Base-by-base conservation (phyloP, 2,888 invertebrate species). In the Entomobrya multifasciata region DNA sequence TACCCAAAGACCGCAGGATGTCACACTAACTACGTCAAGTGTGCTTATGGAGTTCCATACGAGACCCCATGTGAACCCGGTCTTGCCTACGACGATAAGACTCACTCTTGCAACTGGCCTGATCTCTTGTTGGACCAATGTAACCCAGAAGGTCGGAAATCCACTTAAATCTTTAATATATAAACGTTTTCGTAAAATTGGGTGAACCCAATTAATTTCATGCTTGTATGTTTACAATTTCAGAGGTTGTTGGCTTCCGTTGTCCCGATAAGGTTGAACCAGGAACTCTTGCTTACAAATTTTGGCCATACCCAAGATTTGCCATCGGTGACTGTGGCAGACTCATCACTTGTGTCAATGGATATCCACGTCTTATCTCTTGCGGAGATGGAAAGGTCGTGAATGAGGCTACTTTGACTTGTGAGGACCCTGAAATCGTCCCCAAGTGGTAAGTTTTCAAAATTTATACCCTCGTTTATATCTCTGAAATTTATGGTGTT, bases 281-380 rank as follows among this genome's bases (percentile, higher is more conserved):
- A 5, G 94, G 96, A 92, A 95, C 96, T 17, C 94, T 95, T 85
- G 95, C 97, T 4, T 97, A 97, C 77, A 96, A 96, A 92, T 98
- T 97, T 94, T 96, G 97, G 96, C 98, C 98, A 0, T 97, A 95
- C 94, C 98, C 98, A 44, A 95, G 98, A 90, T 98, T 97, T 94
- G 94, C 97, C 2, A 96, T 97, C 13, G 96, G 96, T 17, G 97
- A 97, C 93, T 96, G 97, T 92, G 96, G 96, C 92, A 95, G 96
- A 86, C 94, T 97, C 89, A 97, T 98, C 93, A 97, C 97, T 87
- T 98, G 98, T 92, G 97, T 98, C 57, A 96, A 97, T 91, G 96
- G 97, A 30, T 95, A 96, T 92, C 98, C 98, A 3, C 95, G 98
- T 87, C 94, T 98, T 89, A 96, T 97, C 92, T 95, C 96, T 85